Base-by-base conservation (phyloP, 64 coral and sea anemone genomes). In the Astreopora myriophthalma region DNA sequence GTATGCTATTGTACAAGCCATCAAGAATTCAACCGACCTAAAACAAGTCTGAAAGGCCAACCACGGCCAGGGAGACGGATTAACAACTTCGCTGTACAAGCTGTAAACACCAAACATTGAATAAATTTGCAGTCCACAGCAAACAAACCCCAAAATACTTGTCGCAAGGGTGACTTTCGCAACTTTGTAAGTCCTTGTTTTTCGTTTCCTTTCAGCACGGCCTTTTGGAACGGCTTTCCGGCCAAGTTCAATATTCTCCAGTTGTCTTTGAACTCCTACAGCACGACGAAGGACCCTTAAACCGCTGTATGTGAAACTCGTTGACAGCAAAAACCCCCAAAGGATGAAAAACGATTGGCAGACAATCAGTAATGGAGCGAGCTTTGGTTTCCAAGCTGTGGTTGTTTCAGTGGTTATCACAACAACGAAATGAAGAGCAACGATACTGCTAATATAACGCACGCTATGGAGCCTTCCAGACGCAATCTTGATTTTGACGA, bases 341-440 rank as follows among this genome's bases (percentile, higher is more conserved):
- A 88, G 9, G 34, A 93, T 93, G 75, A 93, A 87, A 44, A 93
- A 82, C 0, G 74, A 93, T 44, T 87, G 91, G 30, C 91, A 93
- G 6, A 71, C 73, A n/a, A 87, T 79, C 17, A 87, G 40, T 24
- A 93, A 36, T 23, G 58, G 37, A 12, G 60, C 27, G 32, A 46
- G 27, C 28, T 75, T 74, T 72, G 85, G 37, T 73, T 37, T 74
- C 0, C 73, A 33, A 20, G 69, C 68, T 14, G 42, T 34, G 12
- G 64, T 29, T 32, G 35, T 70, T 67, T 37, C 34, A 9, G 76
- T 84, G 1, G 32, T n/a, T 34, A 87, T 28, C 4, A 88, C 92
- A 17, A 93, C 22, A 9, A 31, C 42, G 16, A 88, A 88, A 39
- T 93, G 85, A 0, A 71, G 1, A 2, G 42, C 8, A 8, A 93